Evolutionary conservation across 2,113 vertebrate genomes (phyloP).

Genomic region (Enhydra lutris): DNA sequence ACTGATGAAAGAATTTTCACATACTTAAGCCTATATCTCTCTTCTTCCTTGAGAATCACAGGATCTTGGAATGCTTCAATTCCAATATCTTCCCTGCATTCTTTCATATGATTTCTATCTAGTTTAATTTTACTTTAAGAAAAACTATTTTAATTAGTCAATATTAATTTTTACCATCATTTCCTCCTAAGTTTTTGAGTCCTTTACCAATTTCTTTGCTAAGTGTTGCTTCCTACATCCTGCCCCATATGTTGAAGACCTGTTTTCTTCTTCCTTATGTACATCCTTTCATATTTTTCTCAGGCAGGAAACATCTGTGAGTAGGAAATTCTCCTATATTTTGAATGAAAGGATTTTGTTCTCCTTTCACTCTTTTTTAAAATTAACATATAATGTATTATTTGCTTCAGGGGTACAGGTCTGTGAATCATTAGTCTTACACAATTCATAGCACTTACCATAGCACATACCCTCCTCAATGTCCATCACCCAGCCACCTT

Average conservation of each 20-base stretch:
- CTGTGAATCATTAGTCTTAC: no score
- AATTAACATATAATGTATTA: no score
- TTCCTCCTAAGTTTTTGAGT: background rate
- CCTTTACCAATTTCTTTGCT: background rate
- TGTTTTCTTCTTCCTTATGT: background rate
- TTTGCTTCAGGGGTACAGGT: no score
- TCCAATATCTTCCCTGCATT: background rate
- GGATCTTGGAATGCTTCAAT: background rate
- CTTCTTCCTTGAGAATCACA: background rate
- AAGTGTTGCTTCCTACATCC: background rate
- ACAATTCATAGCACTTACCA: no score
- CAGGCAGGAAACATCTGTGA: background rate
- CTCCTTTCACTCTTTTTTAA: background rate
- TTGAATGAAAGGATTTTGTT: background rate
- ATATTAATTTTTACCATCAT: background rate
- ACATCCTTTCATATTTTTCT: background rate
- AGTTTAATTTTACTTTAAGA: conserved; percentile 10
- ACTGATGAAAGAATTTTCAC: background rate
- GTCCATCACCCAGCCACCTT: no score
- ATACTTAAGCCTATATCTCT: background rate
- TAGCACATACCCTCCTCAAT: no score
- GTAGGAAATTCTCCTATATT: background rate
- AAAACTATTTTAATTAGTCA: background rate
- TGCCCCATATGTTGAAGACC: background rate
- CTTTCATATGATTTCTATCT: background rate